Percentiles rank a stretch among this genome's conserved stretches.
These are phyloP conservation scores for Yponomeuta evonymella DNA, from an alignment of 2,888 invertebrate species.

Conservation along the genomic window DNA sequence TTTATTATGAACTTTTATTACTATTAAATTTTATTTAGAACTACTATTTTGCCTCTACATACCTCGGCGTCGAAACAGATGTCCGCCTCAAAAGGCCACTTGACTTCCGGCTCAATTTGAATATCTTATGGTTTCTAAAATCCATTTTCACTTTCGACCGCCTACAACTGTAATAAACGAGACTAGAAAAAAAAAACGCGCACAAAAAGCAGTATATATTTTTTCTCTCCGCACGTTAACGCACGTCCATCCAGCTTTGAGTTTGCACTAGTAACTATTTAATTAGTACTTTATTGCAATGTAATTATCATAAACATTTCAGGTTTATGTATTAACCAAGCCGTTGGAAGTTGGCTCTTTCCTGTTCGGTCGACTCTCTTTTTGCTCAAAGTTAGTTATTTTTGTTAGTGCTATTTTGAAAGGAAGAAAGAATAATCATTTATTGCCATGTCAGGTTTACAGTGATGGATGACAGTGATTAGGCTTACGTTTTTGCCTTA, in stretches of 20 bases:
- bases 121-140: conserved; percentile 54
- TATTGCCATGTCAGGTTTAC: no score
- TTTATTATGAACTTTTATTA: no score
- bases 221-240: conserved; percentile 20
- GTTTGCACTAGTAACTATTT: conserved; percentile 46
- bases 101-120: conserved; percentile 46
- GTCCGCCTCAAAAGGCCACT: conserved; percentile 47
- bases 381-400: background rate
- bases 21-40: no score
- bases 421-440: no score
- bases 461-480: background rate
- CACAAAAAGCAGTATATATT: background rate
- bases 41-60: conserved; percentile 19
- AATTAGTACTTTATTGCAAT: conserved; percentile 66
- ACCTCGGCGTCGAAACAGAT: conserved; percentile 66
- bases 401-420: background rate
- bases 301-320: conserved; percentile 72
- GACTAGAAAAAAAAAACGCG: conserved; percentile 25
- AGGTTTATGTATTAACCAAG: conserved; percentile 65
- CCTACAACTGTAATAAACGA: conserved; percentile 15
- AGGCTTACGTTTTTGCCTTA: background rate
- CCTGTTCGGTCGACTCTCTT: background rate
- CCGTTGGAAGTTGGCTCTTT: conserved; percentile 39
- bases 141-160: conserved; percentile 48
- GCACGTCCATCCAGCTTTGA: conserved; percentile 58